These are phyloP conservation scores for Tichodroma muraria DNA, from an alignment of 2,113 vertebrate species.

Conservation along the genomic window DNA sequence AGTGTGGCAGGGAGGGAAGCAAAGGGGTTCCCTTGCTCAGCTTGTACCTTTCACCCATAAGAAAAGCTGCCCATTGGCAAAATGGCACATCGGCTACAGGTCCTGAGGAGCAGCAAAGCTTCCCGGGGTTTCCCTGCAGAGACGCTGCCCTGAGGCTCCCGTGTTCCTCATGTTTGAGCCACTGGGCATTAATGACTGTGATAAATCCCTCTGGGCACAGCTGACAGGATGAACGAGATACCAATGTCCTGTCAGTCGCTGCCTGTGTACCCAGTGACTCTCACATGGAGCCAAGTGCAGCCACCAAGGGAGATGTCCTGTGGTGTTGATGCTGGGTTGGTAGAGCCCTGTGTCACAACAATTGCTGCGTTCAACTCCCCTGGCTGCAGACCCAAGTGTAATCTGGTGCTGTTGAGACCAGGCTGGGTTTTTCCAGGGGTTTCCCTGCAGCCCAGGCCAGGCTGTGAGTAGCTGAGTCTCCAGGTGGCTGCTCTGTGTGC, in stretches of 20 bases:
- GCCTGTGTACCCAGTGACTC: neutral
- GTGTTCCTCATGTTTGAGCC: rapidly evolving
- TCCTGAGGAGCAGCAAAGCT: neutral
- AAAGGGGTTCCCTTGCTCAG: neutral
- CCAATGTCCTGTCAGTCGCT: rapidly evolving
- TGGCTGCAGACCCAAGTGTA: neutral
- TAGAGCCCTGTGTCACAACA: neutral
- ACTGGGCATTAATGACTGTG: neutral
- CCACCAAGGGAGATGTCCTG: neutral
- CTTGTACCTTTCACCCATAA: rapidly evolving
- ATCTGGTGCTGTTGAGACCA: neutral
- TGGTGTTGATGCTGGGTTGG: rapidly evolving
- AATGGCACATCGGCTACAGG: neutral
- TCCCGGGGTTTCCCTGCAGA: neutral
- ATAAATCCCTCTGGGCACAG: neutral
- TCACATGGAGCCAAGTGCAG: neutral
- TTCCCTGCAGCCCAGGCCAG: neutral
- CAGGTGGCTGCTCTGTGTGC: neutral
- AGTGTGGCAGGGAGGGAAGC: neutral
- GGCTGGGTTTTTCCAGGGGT: neutral
- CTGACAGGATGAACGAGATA: neutral
- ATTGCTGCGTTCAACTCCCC: neutral
- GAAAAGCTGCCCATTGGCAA: neutral
- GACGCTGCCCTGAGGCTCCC: neutral
- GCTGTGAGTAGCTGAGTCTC: neutral